phyloP scores from a whole-genome alignment of 2,888 invertebrate genomes.

The Agrotis clavis region DNA sequence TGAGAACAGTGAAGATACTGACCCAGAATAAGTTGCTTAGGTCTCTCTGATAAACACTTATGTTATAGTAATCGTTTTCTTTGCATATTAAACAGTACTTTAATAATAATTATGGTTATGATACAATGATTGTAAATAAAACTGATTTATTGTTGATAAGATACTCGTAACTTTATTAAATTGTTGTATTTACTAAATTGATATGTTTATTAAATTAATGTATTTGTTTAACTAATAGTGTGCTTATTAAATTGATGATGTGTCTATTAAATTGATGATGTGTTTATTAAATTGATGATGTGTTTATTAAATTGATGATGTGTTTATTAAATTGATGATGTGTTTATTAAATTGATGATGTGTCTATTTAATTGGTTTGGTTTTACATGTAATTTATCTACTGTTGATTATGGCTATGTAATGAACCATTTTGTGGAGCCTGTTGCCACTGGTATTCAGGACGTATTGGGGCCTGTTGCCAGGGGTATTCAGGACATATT shows the following conservation, averaged over 20 bases:
- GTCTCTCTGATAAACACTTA: background rate
- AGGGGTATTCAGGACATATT: background rate
- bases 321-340: too few species aligned
- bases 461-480: constrained; percentile 2
- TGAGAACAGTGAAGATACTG: background rate
- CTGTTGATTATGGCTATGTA: background rate
- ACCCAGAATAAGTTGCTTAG: background rate
- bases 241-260: too few species aligned
- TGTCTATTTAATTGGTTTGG: background rate
- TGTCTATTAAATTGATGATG: too few species aligned
- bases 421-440: background rate
- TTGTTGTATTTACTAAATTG: too few species aligned
- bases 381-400: background rate
- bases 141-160: background rate
- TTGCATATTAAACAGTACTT: background rate
- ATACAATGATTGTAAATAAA: background rate
- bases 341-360: background rate
- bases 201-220: too few species aligned
- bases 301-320: too few species aligned
- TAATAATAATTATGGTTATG: background rate
- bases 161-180: too few species aligned
- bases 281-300: background rate
- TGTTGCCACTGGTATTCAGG: constrained; percentile 4
- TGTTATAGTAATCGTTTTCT: background rate
- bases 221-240: too few species aligned